Evolutionary conservation across 2,888 invertebrate species (phyloP), one percentile per base, ranked within the genome.

Genomic region (Euzetes globulus): DNA sequence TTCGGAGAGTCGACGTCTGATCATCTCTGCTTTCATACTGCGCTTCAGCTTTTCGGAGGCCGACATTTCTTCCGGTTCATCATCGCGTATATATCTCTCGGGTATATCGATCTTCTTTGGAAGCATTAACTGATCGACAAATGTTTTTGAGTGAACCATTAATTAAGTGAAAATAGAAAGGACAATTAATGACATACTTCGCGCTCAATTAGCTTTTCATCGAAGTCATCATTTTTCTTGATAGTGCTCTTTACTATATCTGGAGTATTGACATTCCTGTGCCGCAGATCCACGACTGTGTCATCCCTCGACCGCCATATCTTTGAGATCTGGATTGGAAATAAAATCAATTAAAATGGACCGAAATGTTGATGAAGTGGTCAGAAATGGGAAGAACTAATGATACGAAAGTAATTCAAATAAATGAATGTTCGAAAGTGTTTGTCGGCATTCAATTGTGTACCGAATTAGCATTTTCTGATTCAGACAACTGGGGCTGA

Each of bases 211-310:
- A 93, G 91, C 79, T 87, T 88, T 80, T 90, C 89, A 74, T 90
- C 90, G 80, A 88, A 88, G 78, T 88, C 87, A 79, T 79, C 77
- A 45, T 85, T 86, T 78, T 84, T 86, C 78, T 86, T 86, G 77
- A 92, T 82, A 0, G 93, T 92, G 0, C 92, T 92, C 58, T 92
- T 87, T 4, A 93, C 92, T 58, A 93, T 91, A 82, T 93, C 93
- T 0, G 92, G 93, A 0, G 92, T 89, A 65, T 78, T 79, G 11
- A 78, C 76, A 17, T 89, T 86, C 33, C 63, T 33, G 17, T 41
- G n/a, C 9, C 91, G 86, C 45, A 70, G 1, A 82, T 91, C 92
- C 91, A 92, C 91, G 81, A 92, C 92, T 60, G 92, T 79, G 77
- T 81, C 81, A 76, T 81, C 80, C 29, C 79, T 72, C n/a, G 79